These are phyloP conservation scores for Tetragnatha versicolor DNA, from an alignment of 1,140 invertebrate genomes.

Conservation along the genomic window DNA sequence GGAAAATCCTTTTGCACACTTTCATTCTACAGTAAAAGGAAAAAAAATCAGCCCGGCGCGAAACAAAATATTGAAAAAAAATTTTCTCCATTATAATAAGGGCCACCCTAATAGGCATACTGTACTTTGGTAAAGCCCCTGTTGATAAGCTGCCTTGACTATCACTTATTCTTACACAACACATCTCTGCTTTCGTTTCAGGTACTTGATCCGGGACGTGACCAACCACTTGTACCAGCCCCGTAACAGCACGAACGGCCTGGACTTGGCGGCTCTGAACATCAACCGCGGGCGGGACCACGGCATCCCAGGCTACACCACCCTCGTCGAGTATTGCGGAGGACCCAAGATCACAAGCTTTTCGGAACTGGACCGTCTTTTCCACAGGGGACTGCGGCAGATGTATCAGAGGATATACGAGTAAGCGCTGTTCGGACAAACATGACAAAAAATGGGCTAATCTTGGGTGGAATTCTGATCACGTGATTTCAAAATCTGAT, in stretches of 20 bases:
- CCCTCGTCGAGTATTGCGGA: constrained; percentile 58
- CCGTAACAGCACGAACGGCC: constrained; percentile 57
- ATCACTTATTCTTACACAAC: too few relatives aligned
- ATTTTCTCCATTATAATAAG: too few relatives aligned
- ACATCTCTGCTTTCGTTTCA: neutral
- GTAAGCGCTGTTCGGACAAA: too few relatives aligned
- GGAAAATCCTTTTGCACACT: too few relatives aligned
- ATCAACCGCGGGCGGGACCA: constrained; percentile 65
- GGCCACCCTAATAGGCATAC: too few relatives aligned
- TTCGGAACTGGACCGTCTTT: constrained; percentile 31
- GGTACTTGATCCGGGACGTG: constrained; percentile 83
- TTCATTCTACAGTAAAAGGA: too few relatives aligned
- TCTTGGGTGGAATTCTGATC: neutral
- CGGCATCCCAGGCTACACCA: constrained; percentile 66
- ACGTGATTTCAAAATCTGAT: neutral
- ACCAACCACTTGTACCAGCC: constrained; percentile 82
- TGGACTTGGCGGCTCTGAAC: constrained; percentile 63
- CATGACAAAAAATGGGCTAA: too few relatives aligned
- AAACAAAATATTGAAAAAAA: too few relatives aligned
- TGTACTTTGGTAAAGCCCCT: too few relatives aligned
- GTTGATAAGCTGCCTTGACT: too few relatives aligned
- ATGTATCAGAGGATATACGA: constrained; percentile 37
- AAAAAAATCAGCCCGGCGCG: too few relatives aligned
- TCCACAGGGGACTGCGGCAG: constrained; percentile 27
- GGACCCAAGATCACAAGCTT: constrained; percentile 17